A percentile compares a stretch with the other conserved stretches of the same genome.
These are phyloP conservation scores for Acleris emargana DNA, from an alignment of 2,888 invertebrate genomes.

Conservation along the genomic window DNA sequence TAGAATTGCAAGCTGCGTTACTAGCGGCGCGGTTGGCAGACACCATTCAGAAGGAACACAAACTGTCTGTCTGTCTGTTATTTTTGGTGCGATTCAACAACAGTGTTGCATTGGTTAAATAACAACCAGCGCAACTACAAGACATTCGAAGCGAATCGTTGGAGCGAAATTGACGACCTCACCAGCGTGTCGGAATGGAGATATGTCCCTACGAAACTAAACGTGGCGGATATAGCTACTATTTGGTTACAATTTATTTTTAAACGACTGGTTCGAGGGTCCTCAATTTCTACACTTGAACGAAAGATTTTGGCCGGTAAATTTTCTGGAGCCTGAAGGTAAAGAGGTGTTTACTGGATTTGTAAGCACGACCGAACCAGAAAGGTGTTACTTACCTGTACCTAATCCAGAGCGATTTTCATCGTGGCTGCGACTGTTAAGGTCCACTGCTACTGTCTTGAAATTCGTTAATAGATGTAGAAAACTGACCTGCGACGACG, in stretches of 20 bases:
- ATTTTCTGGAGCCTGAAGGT: slow-evolving; percentile 8
- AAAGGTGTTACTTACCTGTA: slow-evolving; percentile 26
- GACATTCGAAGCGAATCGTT: no score
- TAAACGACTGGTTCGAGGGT: no score
- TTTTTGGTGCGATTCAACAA: no score
- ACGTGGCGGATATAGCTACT: slow-evolving; percentile 3
- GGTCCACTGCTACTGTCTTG: slow-evolving; percentile 30
- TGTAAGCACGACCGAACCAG: background rate
- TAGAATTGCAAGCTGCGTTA: no score
- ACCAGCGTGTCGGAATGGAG: slow-evolving; percentile 1
- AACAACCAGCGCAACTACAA: no score
- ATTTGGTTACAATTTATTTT: background rate
- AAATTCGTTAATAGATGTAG: slow-evolving; percentile 3
- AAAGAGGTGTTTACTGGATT: background rate
- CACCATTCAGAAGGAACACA: no score
- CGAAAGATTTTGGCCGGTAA: background rate
- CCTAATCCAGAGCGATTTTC: slow-evolving; percentile 18
- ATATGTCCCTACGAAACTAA: background rate
- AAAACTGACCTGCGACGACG: no score
- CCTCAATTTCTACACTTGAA: background rate
- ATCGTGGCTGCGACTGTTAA: slow-evolving; percentile 22
- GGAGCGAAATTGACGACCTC: no score
- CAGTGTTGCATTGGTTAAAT: no score
- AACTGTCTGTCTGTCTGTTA: no score
- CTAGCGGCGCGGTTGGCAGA: no score